A percentile compares a stretch with the other conserved stretches of the same genome.
Evolutionary conservation across 2,888 invertebrate species (phyloP).

Genomic region (Laothoe populi): DNA sequence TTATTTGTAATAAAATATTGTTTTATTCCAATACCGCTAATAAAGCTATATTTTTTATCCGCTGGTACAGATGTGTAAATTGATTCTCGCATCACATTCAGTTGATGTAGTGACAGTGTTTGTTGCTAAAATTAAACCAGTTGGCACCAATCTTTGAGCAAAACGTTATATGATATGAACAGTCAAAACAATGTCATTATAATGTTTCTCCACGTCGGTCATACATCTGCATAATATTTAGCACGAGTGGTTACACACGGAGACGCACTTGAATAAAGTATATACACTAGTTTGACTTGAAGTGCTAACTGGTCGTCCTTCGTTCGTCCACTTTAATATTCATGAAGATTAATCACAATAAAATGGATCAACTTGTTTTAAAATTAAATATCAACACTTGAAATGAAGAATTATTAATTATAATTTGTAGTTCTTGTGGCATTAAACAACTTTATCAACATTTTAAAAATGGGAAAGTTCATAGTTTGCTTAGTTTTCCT

Average conservation of each 20-base stretch:
- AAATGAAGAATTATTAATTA: background rate
- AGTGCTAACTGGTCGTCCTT: constrained; percentile 21
- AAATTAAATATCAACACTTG: constrained; percentile 8
- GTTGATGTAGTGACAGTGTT: constrained; percentile 20
- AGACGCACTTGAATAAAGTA: background rate
- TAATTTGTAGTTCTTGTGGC: background rate
- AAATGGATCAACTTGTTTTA: constrained; percentile 16
- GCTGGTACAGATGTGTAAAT: constrained; percentile 16
- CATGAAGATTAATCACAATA: constrained; percentile 22
- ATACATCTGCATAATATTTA: constrained; percentile 24
- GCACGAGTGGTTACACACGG: constrained; percentile 19
- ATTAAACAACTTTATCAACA: background rate
- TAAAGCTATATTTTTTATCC: constrained; percentile 19
- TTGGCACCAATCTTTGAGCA: constrained; percentile 66
- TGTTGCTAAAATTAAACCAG: constrained; percentile 39
- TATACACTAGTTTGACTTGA: constrained; percentile 7
- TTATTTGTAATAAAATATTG: constrained; percentile 5
- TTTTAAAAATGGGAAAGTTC: background rate
- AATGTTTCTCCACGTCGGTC: constrained; percentile 45
- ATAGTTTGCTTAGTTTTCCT: background rate
- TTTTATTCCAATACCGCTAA: constrained; percentile 10
- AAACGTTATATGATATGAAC: constrained; percentile 60
- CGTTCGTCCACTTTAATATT: constrained; percentile 16
- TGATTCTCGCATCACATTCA: constrained; percentile 1
- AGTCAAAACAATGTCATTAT: constrained; percentile 62